Percentiles rank a stretch among this genome's conserved stretches.
Evolutionary conservation across 1,140 invertebrate species (phyloP).

Genomic region (Chrysomallon squamiferum): DNA sequence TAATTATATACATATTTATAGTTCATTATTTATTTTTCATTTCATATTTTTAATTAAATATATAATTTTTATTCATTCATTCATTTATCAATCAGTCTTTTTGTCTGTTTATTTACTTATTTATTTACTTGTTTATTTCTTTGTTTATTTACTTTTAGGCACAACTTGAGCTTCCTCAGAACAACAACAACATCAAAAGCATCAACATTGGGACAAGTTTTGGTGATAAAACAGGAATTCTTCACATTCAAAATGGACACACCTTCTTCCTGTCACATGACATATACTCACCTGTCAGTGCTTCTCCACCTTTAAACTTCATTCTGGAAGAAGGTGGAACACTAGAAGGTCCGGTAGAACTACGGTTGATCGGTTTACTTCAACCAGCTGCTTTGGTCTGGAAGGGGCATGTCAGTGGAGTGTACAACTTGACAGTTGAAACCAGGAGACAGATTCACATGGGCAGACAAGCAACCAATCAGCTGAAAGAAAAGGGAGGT

Average conservation of each 20-base stretch:
- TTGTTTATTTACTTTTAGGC: too few relatives aligned
- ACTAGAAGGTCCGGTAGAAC: constrained; percentile 39
- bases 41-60: too few relatives aligned
- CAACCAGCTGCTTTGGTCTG: constrained; percentile 27
- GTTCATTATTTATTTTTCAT: too few relatives aligned
- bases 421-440: constrained; percentile 47
- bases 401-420: constrained; percentile 39
- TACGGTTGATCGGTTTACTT: constrained; percentile 32
- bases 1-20: too few relatives aligned
- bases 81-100: too few relatives aligned
- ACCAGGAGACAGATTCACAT: constrained; percentile 25
- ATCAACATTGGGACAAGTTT: constrained; percentile 35
- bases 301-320: constrained; percentile 45
- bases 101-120: too few relatives aligned
- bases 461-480: constrained; percentile 37
- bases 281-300: constrained; percentile 22
- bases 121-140: too few relatives aligned
- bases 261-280: constrained; percentile 40
- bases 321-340: constrained; percentile 29
- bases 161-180: too few relatives aligned
- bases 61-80: too few relatives aligned
- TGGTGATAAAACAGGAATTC: constrained; percentile 39
- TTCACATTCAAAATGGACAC: constrained; percentile 35
- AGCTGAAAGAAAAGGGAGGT: constrained; percentile 11
- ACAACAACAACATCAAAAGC: too few relatives aligned